Percentiles rank a stretch among this genome's conserved stretches.
phyloP scores from a whole-genome alignment of 2,888 invertebrate genomes.

The Acrobasis consociella region DNA sequence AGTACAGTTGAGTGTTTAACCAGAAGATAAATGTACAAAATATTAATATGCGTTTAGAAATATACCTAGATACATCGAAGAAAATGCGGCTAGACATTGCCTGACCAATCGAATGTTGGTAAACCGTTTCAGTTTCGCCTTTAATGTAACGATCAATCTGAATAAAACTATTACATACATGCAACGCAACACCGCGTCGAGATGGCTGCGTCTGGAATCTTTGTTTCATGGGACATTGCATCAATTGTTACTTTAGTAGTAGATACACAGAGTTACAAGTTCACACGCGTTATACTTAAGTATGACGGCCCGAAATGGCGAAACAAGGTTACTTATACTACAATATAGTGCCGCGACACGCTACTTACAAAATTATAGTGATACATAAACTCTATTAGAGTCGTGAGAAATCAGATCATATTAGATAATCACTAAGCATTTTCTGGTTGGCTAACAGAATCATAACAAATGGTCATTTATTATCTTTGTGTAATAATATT shows the following conservation, averaged over 20 bases:
- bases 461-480: conserved; percentile 23
- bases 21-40: too few relatives aligned
- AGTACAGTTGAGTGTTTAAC: too few relatives aligned
- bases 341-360: conserved; percentile 30
- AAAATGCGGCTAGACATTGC: too few relatives aligned
- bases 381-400: conserved; percentile 29
- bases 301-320: conserved; percentile 25
- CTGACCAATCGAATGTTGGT: too few relatives aligned
- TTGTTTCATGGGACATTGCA: conserved; percentile 11
- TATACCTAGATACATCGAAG: too few relatives aligned
- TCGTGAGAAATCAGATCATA: conserved; percentile 29
- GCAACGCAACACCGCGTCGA: neutral
- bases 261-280: conserved; percentile 24
- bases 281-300: conserved; percentile 34
- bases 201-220: neutral
- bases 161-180: too few relatives aligned
- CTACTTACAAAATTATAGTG: conserved; percentile 31
- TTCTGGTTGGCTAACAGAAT: conserved; percentile 14
- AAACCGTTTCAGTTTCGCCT: too few relatives aligned
- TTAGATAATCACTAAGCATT: conserved; percentile 21
- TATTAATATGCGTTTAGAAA: too few relatives aligned
- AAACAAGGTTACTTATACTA: conserved; percentile 33
- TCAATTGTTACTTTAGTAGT: conserved; percentile 10
- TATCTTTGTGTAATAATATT: conserved; percentile 3
- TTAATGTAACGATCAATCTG: too few relatives aligned